A percentile compares a stretch with the other conserved stretches of the same genome.
Conservation (phyloP, 2,113 vertebrate species). For the Ploceus nigricollis region DNA sequence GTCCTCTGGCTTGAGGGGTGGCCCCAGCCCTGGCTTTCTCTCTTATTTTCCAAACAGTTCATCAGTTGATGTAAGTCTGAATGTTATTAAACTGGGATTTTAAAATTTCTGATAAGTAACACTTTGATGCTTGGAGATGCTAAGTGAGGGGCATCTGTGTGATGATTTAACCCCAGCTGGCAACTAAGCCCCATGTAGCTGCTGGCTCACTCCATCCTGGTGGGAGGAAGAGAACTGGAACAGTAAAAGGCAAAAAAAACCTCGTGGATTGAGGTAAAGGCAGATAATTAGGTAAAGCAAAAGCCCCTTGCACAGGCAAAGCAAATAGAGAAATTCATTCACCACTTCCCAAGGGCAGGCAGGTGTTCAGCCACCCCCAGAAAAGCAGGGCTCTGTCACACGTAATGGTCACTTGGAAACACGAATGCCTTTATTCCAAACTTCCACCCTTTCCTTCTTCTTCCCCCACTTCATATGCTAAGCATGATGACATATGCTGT, state of each 20-base stretch:
- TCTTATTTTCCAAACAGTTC: background rate
- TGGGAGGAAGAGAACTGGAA: background rate
- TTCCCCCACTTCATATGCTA: background rate
- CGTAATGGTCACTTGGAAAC: accelerated
- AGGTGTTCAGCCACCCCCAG: background rate
- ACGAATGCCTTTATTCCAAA: background rate
- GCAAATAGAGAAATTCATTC: background rate
- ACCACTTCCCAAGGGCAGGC: background rate
- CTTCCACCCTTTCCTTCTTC: background rate
- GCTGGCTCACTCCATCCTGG: background rate
- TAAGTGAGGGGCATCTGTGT: background rate
- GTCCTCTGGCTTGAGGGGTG: background rate
- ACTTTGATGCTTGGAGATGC: background rate
- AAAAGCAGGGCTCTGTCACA: background rate
- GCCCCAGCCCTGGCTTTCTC: background rate
- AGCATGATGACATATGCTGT: background rate
- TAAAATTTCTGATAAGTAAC: background rate
- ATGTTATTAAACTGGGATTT: background rate
- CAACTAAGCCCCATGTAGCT: background rate
- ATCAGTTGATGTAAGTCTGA: background rate
- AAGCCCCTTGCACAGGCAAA: background rate
- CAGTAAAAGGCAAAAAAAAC: background rate
- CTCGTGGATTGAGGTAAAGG: background rate
- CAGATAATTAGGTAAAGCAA: background rate
- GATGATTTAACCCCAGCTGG: background rate